A percentile compares a stretch with the other conserved stretches of the same genome.
Conservation (phyloP, 2,888 invertebrate species). For the Mystacides longicornis region DNA sequence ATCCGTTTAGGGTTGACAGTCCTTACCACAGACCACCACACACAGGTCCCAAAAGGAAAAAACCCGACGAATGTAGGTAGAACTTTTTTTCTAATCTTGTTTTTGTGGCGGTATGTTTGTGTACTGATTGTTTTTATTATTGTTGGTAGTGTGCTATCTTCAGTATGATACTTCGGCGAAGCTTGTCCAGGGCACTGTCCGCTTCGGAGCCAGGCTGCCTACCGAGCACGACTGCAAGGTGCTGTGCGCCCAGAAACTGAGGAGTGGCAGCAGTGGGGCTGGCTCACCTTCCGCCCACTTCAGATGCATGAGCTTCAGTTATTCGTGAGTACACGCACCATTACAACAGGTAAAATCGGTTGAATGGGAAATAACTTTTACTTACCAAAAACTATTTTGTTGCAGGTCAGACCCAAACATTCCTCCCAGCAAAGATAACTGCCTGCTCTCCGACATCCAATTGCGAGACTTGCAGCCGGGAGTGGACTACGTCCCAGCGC, state of each 20-base stretch:
- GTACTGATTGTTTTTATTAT: neutral
- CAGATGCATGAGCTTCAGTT: slow-evolving; percentile 72
- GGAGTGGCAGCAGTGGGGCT: slow-evolving; percentile 4
- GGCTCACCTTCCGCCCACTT: slow-evolving; percentile 47
- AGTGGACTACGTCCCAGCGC: slow-evolving; percentile 63
- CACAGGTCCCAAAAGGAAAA: slow-evolving; percentile 4
- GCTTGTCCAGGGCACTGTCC: slow-evolving; percentile 56
- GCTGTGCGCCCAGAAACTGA: slow-evolving; percentile 52
- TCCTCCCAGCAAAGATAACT: slow-evolving; percentile 49
- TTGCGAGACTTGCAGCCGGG: slow-evolving; percentile 67
- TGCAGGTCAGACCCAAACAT: slow-evolving; percentile 28
- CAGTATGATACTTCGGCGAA: slow-evolving; percentile 71
- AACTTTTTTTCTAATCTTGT: neutral
- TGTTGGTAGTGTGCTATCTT: slow-evolving; percentile 62
- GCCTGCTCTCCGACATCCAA: slow-evolving; percentile 70
- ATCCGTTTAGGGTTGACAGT: slow-evolving; percentile 14
- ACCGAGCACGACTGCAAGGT: slow-evolving; percentile 62
- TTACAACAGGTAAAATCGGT: too few species aligned
- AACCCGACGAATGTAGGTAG: slow-evolving; percentile 17
- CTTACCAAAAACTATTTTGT: too few species aligned
- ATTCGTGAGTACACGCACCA: slow-evolving; percentile 41
- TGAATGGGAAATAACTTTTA: too few species aligned
- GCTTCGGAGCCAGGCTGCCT: slow-evolving; percentile 56
- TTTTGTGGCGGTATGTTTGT: too few species aligned
- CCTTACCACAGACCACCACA: slow-evolving; percentile 10